phyloP scores from a whole-genome alignment of 2,113 vertebrate genomes.

The Chionis minor region DNA sequence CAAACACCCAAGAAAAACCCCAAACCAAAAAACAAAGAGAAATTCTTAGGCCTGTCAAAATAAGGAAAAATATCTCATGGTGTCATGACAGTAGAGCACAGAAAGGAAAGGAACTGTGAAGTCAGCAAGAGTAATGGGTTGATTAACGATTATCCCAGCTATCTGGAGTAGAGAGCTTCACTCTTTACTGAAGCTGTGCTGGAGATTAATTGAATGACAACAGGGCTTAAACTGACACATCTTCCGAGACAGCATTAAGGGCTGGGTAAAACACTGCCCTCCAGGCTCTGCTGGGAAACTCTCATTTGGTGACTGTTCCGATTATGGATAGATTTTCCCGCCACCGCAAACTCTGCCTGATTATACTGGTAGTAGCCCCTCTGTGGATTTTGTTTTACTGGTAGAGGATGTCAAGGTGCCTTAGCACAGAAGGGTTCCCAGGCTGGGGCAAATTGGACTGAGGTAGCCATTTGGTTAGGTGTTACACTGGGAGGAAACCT shows the following conservation, averaged over 20 bases:
- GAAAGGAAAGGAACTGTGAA: background rate
- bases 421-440: background rate
- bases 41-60: background rate
- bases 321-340: background rate
- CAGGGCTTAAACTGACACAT: background rate
- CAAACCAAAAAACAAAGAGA: background rate
- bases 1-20: too few relatives aligned
- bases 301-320: background rate
- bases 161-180: background rate
- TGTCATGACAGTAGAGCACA: background rate
- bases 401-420: background rate
- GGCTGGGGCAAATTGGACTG: background rate
- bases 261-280: background rate
- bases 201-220: background rate
- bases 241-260: fast-evolving
- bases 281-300: background rate
- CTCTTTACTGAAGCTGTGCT: background rate
- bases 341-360: background rate
- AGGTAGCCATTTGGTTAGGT: too few relatives aligned
- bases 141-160: background rate
- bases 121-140: background rate
- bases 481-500: too few relatives aligned
- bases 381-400: background rate
- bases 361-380: background rate
- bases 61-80: background rate